Conservation (phyloP, 2,888 invertebrate genomes). For the Cyrtodaria siliqua region DNA sequence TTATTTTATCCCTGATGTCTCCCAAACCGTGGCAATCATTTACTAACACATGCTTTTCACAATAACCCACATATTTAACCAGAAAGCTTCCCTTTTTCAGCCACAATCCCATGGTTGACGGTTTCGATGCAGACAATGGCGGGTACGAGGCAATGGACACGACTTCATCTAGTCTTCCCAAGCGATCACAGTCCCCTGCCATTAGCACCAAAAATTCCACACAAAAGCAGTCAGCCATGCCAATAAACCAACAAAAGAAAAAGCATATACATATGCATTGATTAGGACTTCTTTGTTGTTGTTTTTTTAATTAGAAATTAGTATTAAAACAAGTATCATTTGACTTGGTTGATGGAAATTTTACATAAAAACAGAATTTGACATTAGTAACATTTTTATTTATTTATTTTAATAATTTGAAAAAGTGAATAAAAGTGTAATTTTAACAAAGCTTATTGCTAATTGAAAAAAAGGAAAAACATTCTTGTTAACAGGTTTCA, state of each 20-base stretch:
- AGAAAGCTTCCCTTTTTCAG: conserved; percentile 58
- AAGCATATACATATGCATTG: conserved; percentile 79
- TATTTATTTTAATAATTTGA: no score
- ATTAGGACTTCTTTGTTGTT: conserved; percentile 21
- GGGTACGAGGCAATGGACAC: conserved; percentile 82
- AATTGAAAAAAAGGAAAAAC: no score
- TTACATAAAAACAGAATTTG: no score
- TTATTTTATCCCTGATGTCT: no score
- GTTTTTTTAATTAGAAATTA: background rate
- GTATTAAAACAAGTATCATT: background rate
- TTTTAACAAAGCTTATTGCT: no score
- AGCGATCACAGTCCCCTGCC: conserved; percentile 75
- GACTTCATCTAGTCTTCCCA: conserved; percentile 70
- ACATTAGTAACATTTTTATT: no score
- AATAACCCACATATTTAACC: conserved; percentile 5
- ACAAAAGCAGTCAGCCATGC: conserved; percentile 76
- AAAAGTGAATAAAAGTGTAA: no score
- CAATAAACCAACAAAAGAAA: conserved; percentile 76
- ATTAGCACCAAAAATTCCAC: conserved; percentile 73
- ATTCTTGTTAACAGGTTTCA: no score
- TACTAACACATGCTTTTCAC: no score
- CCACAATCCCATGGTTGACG: conserved; percentile 68
- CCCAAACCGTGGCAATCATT: no score
- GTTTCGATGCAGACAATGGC: conserved; percentile 68
- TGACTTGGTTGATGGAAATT: no score